Evolutionary conservation across 2,888 invertebrate species (phyloP).

Genomic region (Agriopis leucophaearia): DNA sequence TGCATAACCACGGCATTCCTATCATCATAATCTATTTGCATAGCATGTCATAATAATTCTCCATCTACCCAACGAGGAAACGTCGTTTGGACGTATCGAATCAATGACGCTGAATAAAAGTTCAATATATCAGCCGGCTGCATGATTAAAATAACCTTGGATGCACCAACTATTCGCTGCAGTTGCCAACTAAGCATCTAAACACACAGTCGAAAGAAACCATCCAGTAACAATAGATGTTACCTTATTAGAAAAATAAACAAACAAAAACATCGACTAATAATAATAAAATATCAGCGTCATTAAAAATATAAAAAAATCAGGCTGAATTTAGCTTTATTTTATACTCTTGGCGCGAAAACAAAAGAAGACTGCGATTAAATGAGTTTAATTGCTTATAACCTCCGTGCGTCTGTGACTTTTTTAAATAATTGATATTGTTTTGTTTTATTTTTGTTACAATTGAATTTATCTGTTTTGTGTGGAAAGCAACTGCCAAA

Average conservation of each 20-base stretch:
- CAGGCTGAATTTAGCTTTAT: background rate
- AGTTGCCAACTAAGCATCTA: slow-evolving; percentile 64
- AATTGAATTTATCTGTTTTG: slow-evolving; percentile 6
- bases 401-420: background rate
- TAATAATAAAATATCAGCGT: background rate
- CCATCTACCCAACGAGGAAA: slow-evolving; percentile 21
- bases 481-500: slow-evolving; percentile 58
- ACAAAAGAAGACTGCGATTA: slow-evolving; percentile 1
- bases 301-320: background rate
- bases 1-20: too few relatives aligned
- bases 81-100: slow-evolving; percentile 12
- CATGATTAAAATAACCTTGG: slow-evolving; percentile 74
- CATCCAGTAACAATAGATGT: slow-evolving; percentile 17
- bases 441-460: slow-evolving; percentile 17
- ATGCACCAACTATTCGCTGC: slow-evolving; percentile 56
- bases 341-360: slow-evolving; percentile 22
- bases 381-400: background rate
- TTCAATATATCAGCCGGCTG: slow-evolving; percentile 54
- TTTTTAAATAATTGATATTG: background rate
- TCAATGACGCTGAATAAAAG: slow-evolving; percentile 50
- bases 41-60: background rate
- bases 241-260: slow-evolving; percentile 18
- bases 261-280: slow-evolving; percentile 1
- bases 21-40: background rate
- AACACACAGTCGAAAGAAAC: slow-evolving; percentile 45